These are phyloP conservation scores for Zaprionus gabonicus DNA, from an alignment of 1,140 invertebrate genomes.

Conservation along the genomic window DNA sequence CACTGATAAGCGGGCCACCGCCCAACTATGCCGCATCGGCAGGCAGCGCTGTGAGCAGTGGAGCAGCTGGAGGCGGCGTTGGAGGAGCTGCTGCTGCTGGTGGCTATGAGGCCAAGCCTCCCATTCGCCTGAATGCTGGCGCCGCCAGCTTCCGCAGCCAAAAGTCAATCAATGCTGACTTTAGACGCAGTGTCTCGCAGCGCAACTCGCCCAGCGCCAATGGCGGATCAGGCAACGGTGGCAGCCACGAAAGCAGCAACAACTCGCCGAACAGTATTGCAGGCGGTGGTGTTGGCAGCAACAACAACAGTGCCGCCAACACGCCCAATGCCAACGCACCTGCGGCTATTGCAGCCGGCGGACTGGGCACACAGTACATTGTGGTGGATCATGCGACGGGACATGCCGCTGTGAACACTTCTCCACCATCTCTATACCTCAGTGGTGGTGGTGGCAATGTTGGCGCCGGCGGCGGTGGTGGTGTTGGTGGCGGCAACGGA, in stretches of 20 bases:
- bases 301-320: conserved; percentile 67
- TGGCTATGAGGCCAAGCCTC: conserved; percentile 69
- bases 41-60: conserved; percentile 10
- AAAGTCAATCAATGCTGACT: conserved; percentile 74
- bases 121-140: conserved; percentile 72
- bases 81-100: neutral
- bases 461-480: conserved; percentile 11
- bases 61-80: neutral
- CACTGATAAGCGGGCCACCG: conserved; percentile 75
- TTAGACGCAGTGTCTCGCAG: conserved; percentile 76
- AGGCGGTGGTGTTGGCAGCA: conserved; percentile 44
- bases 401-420: conserved; percentile 55
- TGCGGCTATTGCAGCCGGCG: conserved; percentile 24
- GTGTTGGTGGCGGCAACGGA: conserved; percentile 45
- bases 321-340: conserved; percentile 61
- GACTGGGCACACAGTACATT: conserved; percentile 60
- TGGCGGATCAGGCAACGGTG: conserved; percentile 53
- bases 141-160: conserved; percentile 77
- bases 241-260: conserved; percentile 82
- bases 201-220: conserved; percentile 83
- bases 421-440: conserved; percentile 62
- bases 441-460: conserved; percentile 25
- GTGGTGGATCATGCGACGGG: conserved; percentile 66
- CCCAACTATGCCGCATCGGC: conserved; percentile 57
- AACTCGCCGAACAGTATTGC: conserved; percentile 84